phyloP scores from a whole-genome alignment of 2,113 vertebrate species.

The Oncorhynchus gorbuscha region DNA sequence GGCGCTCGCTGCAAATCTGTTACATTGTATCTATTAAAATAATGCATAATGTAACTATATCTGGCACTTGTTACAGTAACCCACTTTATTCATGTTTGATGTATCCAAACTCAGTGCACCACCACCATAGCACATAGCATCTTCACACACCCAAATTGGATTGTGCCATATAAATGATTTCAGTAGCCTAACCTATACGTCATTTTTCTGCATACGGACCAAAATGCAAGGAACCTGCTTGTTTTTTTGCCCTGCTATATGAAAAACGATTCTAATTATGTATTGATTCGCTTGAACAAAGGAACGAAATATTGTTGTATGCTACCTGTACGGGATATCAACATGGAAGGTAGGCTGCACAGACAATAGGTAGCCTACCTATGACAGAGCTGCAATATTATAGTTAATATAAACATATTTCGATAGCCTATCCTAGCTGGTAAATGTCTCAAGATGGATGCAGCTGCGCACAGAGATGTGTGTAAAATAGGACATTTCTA shows the following conservation, averaged over 20 bases:
- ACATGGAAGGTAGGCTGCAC: conserved; percentile 68
- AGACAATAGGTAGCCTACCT: too few species aligned
- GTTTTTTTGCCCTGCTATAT: conserved; percentile 13
- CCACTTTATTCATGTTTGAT: not conserved
- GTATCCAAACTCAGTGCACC: not conserved
- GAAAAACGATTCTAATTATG: not conserved
- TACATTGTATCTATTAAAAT: not conserved
- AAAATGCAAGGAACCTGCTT: conserved; percentile 61
- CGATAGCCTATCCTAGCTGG: conserved; percentile 41
- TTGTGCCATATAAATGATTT: conserved; percentile 61
- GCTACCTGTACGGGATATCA: conserved; percentile 31
- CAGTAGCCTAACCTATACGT: conserved; percentile 60
- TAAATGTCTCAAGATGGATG: conserved; percentile 65
- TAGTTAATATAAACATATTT: not conserved
- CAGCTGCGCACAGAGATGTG: conserved; percentile 56
- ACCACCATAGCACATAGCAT: conserved; percentile 31
- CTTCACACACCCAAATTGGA: conserved; percentile 68
- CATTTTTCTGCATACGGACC: conserved; percentile 72
- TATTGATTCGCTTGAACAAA: conserved; percentile 9
- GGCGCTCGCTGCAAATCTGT: not conserved
- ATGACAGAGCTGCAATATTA: conserved; percentile 24
- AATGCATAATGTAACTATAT: not conserved
- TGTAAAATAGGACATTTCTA: conserved; percentile 2
- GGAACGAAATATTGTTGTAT: conserved; percentile 36
- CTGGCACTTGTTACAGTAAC: conserved; percentile 5